Percentiles rank a stretch among this genome's conserved stretches.
Evolutionary conservation across 2,113 vertebrate species (phyloP).

Genomic region (Melanocharis versteri): DNA sequence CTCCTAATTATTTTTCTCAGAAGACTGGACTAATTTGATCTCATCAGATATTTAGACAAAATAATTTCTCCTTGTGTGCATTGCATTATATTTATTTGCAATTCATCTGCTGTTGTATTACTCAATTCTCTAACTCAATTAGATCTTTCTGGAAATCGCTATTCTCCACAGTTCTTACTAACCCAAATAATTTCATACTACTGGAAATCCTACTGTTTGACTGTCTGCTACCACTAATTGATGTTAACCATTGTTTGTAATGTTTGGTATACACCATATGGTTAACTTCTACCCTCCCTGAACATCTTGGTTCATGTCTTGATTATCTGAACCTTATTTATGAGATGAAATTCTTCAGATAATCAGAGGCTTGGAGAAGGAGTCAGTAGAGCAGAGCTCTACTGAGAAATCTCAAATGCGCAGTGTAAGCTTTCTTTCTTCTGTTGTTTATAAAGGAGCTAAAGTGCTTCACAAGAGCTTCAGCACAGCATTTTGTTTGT

Average conservation of each 20-base stretch:
- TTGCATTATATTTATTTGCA: constrained; percentile 60
- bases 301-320: neutral
- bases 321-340: neutral
- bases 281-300: constrained; percentile 16
- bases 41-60: constrained; percentile 30
- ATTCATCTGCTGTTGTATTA: constrained; percentile 60
- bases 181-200: constrained; percentile 32
- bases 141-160: constrained; percentile 25
- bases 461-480: neutral
- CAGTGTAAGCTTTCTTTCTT: neutral
- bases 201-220: constrained; percentile 5
- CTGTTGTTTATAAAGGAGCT: neutral
- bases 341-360: neutral
- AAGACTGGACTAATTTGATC: constrained; percentile 56
- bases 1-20: constrained; percentile 59
- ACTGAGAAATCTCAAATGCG: neutral
- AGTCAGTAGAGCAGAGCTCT: neutral
- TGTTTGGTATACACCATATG: neutral
- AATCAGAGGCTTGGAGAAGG: neutral
- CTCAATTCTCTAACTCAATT: constrained; percentile 23
- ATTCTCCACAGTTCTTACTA: constrained; percentile 44
- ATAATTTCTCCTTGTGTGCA: constrained; percentile 49
- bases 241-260: constrained; percentile 55
- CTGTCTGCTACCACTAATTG: constrained; percentile 53
- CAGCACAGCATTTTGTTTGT: neutral